Conservation (phyloP, 1,140 invertebrate species). For the Macrocentrus cingulum region DNA sequence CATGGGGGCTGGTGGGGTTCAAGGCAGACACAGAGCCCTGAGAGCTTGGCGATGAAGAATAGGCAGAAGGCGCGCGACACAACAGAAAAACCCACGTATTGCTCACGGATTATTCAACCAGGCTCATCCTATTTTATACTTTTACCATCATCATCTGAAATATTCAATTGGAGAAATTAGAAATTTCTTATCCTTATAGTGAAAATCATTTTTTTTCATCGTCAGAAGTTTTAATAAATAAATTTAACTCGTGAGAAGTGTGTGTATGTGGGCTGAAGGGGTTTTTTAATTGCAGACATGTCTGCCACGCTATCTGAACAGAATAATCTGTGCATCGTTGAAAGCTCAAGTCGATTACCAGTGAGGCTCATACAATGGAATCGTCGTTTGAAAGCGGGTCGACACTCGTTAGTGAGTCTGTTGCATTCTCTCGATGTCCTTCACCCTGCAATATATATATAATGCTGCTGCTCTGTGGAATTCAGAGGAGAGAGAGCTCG, state of each 20-base stretch:
- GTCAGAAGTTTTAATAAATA: too few relatives aligned
- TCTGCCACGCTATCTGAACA: not conserved
- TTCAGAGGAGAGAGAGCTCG: too few relatives aligned
- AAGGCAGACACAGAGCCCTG: not conserved
- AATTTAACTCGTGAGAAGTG: too few relatives aligned
- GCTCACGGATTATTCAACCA: conserved; percentile 15
- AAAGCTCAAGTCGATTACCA: conserved; percentile 14
- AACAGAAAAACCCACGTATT: conserved; percentile 3
- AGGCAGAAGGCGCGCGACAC: not conserved
- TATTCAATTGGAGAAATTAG: too few relatives aligned
- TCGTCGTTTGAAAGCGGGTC: conserved; percentile 19
- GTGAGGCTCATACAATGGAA: conserved; percentile 18
- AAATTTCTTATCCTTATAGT: too few relatives aligned
- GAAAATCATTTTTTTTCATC: too few relatives aligned
- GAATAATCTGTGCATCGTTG: conserved; percentile 20
- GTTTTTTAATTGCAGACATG: not conserved
- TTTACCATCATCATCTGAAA: too few relatives aligned
- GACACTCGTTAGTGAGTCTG: conserved; percentile 21
- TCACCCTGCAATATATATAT: not conserved
- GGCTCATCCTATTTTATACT: not conserved
- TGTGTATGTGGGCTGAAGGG: too few relatives aligned
- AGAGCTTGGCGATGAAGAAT: not conserved
- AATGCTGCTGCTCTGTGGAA: too few relatives aligned
- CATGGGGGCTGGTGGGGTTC: not conserved
- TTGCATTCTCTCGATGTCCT: not conserved